phyloP scores from a whole-genome alignment of 2,888 invertebrate genomes.

The Hipparchia semele region DNA sequence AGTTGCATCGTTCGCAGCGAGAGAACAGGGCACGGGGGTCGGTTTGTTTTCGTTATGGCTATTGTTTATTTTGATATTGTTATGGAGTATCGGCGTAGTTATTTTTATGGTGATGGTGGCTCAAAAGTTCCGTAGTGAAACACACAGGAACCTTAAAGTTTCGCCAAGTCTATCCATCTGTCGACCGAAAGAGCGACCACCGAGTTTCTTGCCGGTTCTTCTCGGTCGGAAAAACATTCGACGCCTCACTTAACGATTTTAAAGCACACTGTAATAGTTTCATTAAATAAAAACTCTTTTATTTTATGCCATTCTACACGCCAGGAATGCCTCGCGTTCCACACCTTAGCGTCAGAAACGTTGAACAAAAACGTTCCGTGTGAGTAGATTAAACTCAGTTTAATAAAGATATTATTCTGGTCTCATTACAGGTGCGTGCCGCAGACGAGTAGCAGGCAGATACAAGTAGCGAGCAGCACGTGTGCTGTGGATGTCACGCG shows the following conservation, averaged over 20 bases:
- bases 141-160: too few relatives aligned
- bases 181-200: too few relatives aligned
- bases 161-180: too few relatives aligned
- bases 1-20: constrained; percentile 19
- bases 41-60: constrained; percentile 33
- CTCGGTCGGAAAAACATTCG: too few relatives aligned
- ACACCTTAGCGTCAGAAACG: too few relatives aligned
- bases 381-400: neutral
- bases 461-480: neutral
- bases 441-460: neutral
- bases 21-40: constrained; percentile 4
- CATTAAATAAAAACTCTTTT: too few relatives aligned
- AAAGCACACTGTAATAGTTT: too few relatives aligned
- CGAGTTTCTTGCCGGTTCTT: too few relatives aligned
- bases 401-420: constrained; percentile 1
- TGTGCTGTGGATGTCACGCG: neutral
- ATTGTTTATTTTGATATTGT: constrained; percentile 26
- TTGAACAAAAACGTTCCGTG: too few relatives aligned
- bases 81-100: neutral
- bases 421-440: neutral
- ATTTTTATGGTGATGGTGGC: neutral
- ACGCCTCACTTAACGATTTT: too few relatives aligned
- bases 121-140: neutral
- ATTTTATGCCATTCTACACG: too few relatives aligned
- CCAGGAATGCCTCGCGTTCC: too few relatives aligned